phyloP scores from a whole-genome alignment of 2,797 vertebrate genomes.

The Ibycter americanus region DNA sequence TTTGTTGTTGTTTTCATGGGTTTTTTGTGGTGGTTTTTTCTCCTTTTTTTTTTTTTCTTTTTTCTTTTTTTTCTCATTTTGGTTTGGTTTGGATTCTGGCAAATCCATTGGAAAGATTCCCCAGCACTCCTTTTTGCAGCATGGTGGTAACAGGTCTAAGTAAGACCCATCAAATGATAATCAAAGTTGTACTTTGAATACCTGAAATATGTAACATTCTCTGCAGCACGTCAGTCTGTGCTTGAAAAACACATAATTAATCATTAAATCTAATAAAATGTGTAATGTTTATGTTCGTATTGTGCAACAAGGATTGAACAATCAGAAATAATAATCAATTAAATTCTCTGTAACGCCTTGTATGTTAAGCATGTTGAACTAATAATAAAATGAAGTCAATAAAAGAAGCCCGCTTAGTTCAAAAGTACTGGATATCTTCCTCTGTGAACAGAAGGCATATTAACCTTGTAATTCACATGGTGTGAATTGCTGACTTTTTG shows the following conservation, averaged over 20 bases:
- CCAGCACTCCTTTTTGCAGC: background rate
- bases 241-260: background rate
- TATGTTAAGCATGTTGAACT: background rate
- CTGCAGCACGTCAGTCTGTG: background rate
- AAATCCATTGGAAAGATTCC: background rate
- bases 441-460: background rate
- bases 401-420: background rate
- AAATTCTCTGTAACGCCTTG: background rate
- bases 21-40: no score
- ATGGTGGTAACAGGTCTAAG: background rate
- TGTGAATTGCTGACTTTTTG: background rate
- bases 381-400: constrained; percentile 6
- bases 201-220: background rate
- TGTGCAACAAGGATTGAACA: background rate
- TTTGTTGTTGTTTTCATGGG: background rate
- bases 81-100: background rate
- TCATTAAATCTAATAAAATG: background rate
- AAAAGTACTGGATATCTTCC: background rate
- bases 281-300: background rate
- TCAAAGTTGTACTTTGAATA: background rate
- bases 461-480: background rate
- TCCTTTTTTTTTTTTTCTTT: background rate
- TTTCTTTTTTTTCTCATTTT: no score
- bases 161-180: background rate
- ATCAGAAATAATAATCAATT: background rate